Percentiles rank a stretch among this genome's conserved stretches.
Conservation (phyloP, 1,140 invertebrate genomes). For the Hylaeus volcanicus region DNA sequence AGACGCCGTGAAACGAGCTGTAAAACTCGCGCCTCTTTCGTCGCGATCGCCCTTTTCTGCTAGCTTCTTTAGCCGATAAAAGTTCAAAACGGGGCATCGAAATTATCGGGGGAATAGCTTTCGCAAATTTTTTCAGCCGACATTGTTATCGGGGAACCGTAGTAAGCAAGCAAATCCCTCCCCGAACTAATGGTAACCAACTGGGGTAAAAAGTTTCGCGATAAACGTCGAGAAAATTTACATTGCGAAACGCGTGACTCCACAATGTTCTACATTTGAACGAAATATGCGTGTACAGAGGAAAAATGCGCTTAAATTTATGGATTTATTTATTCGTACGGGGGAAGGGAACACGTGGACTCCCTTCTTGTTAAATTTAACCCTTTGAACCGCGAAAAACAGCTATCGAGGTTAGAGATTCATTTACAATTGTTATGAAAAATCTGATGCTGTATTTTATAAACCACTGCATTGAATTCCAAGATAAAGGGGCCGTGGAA, state of each 20-base stretch:
- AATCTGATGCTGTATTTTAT: no score
- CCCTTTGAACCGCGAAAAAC: no score
- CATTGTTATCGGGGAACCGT: conserved; percentile 11
- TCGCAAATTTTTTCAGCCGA: conserved; percentile 13
- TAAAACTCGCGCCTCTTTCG: conserved; percentile 24
- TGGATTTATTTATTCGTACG: no score
- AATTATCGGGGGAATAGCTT: conserved; percentile 27
- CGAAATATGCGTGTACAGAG: neutral
- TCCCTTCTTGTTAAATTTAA: no score
- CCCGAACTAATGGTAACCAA: neutral
- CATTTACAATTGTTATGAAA: no score
- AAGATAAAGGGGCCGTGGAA: neutral
- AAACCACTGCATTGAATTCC: no score
- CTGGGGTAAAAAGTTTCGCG: neutral
- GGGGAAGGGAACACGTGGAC: no score
- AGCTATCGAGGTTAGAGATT: no score
- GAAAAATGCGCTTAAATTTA: no score
- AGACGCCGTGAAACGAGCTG: conserved; percentile 20
- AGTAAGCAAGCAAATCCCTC: conserved; percentile 5
- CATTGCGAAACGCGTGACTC: neutral
- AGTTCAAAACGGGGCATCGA: neutral
- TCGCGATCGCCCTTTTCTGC: neutral
- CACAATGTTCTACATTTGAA: neutral
- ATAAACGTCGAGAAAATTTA: conserved; percentile 1
- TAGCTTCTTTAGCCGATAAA: conserved; percentile 1